Conservation (phyloP, 2,113 vertebrate species). For the Barnardius zonarius region DNA sequence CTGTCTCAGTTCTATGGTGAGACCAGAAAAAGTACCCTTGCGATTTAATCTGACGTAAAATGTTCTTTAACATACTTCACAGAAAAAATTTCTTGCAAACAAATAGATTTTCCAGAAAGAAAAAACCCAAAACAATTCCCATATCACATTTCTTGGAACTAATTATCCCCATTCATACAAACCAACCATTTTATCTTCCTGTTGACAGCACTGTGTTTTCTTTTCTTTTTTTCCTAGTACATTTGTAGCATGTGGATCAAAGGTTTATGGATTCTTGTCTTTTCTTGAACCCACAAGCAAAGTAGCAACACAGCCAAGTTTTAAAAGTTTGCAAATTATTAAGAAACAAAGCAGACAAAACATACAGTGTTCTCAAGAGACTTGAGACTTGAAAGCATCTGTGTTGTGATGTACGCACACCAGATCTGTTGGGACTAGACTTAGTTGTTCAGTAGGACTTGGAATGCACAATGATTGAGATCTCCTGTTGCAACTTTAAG, state of each 20-base stretch:
- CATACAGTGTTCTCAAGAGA: background rate
- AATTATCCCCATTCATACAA: constrained; percentile 32
- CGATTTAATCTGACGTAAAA: background rate
- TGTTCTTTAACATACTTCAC: background rate
- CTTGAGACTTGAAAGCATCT: constrained; percentile 35
- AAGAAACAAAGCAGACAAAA: constrained; percentile 42
- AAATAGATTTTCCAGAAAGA: background rate
- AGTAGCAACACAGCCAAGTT: background rate
- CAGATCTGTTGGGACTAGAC: constrained; percentile 18
- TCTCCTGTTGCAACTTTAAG: background rate
- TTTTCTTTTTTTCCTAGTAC: background rate
- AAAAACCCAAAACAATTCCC: background rate
- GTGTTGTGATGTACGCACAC: background rate
- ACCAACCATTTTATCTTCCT: background rate
- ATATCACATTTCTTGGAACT: constrained; percentile 20
- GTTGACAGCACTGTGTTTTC: constrained; percentile 5
- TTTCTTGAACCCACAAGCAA: constrained; percentile 26
- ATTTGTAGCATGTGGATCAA: constrained; percentile 17
- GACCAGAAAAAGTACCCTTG: background rate
- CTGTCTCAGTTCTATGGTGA: background rate
- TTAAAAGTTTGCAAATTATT: constrained; percentile 35
- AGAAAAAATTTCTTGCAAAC: background rate
- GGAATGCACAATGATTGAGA: background rate
- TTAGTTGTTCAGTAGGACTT: background rate
- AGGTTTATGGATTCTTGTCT: constrained; percentile 23